Conservation (phyloP, 2,113 vertebrate species). For the Haemorhous mexicanus region DNA sequence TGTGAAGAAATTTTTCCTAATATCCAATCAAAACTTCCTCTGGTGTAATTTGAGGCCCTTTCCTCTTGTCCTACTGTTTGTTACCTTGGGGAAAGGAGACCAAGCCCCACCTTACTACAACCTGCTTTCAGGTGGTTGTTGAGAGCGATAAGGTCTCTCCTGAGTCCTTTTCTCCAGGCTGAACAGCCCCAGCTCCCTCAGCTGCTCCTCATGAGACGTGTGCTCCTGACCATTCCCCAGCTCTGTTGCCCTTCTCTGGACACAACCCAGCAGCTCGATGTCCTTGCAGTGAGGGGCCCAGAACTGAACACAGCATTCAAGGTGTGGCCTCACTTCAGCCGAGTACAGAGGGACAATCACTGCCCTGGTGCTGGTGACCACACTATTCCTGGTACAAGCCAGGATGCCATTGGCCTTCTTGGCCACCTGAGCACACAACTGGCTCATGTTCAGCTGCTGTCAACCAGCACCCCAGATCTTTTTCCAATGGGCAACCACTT, state of each 20-base stretch:
- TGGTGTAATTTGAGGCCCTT: background rate
- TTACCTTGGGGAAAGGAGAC: background rate
- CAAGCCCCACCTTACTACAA: background rate
- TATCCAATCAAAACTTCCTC: background rate
- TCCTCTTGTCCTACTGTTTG: background rate
- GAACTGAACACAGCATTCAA: rapidly evolving
- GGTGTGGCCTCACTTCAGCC: rapidly evolving
- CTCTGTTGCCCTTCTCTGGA: background rate
- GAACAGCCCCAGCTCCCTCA: background rate
- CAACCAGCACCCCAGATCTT: background rate
- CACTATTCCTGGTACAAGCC: rapidly evolving
- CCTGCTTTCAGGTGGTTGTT: background rate
- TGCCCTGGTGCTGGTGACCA: background rate
- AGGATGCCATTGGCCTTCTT: background rate
- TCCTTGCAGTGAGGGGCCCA: background rate
- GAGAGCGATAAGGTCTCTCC: rapidly evolving
- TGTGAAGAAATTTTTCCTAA: background rate
- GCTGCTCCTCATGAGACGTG: background rate
- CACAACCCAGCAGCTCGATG: rapidly evolving
- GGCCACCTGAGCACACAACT: background rate
- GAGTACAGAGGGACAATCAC: background rate
- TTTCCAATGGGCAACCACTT: background rate
- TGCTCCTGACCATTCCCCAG: background rate
- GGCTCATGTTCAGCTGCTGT: background rate
- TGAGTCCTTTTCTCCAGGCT: background rate